Base-by-base conservation (phyloP, 2,113 vertebrate species). In the Trachemys scripta region DNA sequence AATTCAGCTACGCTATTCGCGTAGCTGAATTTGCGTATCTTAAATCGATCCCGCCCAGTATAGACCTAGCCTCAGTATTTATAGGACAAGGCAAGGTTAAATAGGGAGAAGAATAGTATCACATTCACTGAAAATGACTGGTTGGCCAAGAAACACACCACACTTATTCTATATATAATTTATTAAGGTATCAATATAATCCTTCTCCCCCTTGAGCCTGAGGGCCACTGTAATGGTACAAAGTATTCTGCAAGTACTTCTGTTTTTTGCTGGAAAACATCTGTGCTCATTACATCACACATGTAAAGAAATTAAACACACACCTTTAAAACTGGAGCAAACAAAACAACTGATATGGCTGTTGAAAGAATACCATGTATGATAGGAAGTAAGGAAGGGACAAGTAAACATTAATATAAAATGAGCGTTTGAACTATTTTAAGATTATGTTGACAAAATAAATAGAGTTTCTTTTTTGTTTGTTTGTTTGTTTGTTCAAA, bases 251-350 rank as follows among this genome's bases (percentile, higher is more conserved):
- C 81, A 90, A 45, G 31, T 81, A 75, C 25, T 78, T 88, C 72
- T 59, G 47, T 29, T 95, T 87, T 51, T 83, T 78, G 80, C 88
- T 93, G 47, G 88, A 95, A 94, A 96, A 92, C 22, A 94, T 80
- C 38, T 14, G 1, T 85, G 85, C 38, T 84, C 88, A 85, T 54
- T 84, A 49, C 38, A 95, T 88, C 12, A 83, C 8, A 89, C 1
- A 2, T 24, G 51, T 0, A 85, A 69, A 31, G 45, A 27, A 85
- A 87, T 38, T 54, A 97, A 96, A 83, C 57, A 93, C 75, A 93
- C 42, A 85, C 62, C 85, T n/a, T 69, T 2, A 72, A 83, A 95
- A 95, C 59, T 22, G 17, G 31, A 84, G 59, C 1, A 0, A 90
- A n/a, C 0, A 56, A 47, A 72, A 82, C 51, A 93, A 76, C 1